These are phyloP conservation scores for Mola mola DNA, from an alignment of 2,113 vertebrate species.

Conservation along the genomic window DNA sequence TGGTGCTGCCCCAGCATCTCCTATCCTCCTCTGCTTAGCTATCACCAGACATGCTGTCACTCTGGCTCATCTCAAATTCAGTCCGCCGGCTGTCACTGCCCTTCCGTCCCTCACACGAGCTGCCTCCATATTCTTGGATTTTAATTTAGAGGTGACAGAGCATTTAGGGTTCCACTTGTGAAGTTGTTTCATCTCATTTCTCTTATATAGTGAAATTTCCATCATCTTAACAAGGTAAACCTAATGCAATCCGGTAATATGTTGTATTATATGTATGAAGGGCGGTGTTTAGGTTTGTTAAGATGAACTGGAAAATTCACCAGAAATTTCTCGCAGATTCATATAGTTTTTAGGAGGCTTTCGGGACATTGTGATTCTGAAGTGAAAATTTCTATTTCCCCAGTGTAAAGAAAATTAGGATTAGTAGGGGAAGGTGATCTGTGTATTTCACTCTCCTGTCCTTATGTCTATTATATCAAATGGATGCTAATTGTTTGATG, in stretches of 20 bases:
- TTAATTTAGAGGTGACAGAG: conserved; percentile 23
- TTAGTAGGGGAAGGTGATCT: not conserved
- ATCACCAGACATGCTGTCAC: conserved; percentile 66
- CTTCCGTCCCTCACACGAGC: conserved; percentile 60
- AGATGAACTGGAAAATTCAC: no score
- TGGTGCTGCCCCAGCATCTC: conserved; percentile 27
- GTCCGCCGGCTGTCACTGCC: conserved; percentile 64
- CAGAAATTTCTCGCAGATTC: not conserved
- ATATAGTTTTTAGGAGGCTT: not conserved
- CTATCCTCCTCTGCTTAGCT: conserved; percentile 42
- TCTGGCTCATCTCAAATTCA: conserved; percentile 60
- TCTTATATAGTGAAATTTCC: not conserved
- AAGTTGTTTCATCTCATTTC: conserved; percentile 4
- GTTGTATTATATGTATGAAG: not conserved
- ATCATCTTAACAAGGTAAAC: not conserved
- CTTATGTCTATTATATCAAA: not conserved
- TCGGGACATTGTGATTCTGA: no score
- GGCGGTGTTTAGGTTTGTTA: no score
- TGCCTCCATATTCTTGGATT: conserved; percentile 31
- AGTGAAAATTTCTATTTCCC: no score
- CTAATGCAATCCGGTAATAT: no score
- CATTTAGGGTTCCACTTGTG: conserved; percentile 8
- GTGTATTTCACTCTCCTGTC: not conserved
- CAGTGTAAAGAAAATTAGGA: not conserved
- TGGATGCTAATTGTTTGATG: conserved; percentile 6